Evolutionary conservation across 2,113 vertebrate species (phyloP).

Genomic region (Hemibagrus wyckioides): DNA sequence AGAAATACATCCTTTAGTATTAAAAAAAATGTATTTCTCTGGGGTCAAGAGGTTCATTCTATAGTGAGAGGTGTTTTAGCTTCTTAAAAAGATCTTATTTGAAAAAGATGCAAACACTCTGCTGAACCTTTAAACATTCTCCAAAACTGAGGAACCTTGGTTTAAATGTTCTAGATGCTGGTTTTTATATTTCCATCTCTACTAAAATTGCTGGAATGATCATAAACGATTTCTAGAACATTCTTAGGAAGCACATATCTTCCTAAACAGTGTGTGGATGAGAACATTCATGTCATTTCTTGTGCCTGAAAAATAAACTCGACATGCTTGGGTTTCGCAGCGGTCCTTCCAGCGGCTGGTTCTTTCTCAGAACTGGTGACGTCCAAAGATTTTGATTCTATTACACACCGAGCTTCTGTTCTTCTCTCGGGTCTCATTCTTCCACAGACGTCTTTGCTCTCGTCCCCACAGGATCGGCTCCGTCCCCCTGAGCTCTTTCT

Average conservation of each 20-base stretch:
- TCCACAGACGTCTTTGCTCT: slow-evolving; percentile 27
- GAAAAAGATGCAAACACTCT: not conserved
- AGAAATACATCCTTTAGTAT: not conserved
- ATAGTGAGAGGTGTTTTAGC: not conserved
- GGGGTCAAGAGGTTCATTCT: not conserved
- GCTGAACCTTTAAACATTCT: not conserved
- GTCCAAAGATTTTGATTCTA: slow-evolving; percentile 57
- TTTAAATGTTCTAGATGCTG: not conserved
- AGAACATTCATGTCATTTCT: not conserved
- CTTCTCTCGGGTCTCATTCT: slow-evolving; percentile 38
- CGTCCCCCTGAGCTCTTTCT: slow-evolving; percentile 30
- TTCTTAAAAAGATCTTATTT: not conserved
- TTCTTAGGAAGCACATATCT: not conserved
- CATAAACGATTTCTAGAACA: not conserved
- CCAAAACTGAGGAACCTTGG: not conserved
- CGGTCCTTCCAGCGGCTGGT: slow-evolving; percentile 8
- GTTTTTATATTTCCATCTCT: not conserved
- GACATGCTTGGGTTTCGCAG: slow-evolving; percentile 61
- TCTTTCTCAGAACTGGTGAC: slow-evolving; percentile 58
- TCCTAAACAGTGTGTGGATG: not conserved
- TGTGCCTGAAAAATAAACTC: slow-evolving; percentile 63
- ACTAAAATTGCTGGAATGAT: not conserved
- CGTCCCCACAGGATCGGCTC: slow-evolving; percentile 37
- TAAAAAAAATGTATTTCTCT: not conserved
- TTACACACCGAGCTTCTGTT: slow-evolving; percentile 25